Evolutionary conservation across 2,113 vertebrate species (phyloP).

Genomic region (Rhabdornis inornatus): DNA sequence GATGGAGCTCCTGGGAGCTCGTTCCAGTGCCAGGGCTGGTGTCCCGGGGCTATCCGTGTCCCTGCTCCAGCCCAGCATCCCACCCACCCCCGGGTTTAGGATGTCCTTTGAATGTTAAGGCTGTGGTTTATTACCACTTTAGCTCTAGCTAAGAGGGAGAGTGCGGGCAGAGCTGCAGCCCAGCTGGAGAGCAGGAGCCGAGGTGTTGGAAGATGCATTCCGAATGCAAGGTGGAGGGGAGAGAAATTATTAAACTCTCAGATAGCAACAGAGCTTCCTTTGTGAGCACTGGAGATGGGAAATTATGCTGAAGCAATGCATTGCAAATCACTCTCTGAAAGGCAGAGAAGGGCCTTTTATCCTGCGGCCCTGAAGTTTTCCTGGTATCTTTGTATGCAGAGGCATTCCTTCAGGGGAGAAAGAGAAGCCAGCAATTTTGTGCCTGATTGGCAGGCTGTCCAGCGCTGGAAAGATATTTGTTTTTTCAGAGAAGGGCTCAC

Average conservation of each 20-base stretch:
- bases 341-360: conserved; percentile 69
- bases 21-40: neutral
- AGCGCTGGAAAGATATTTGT: conserved; percentile 73
- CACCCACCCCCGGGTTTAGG: fast-evolving
- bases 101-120: neutral
- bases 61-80: neutral
- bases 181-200: neutral
- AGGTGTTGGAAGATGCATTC: conserved; percentile 35
- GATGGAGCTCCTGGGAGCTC: fast-evolving
- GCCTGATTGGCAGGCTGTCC: conserved; percentile 77
- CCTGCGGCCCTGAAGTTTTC: conserved; percentile 59
- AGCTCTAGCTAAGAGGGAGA: neutral
- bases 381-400: conserved; percentile 71
- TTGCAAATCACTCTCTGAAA: conserved; percentile 69
- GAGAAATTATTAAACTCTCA: conserved; percentile 71
- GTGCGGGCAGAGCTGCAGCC: neutral
- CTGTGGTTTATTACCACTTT: neutral
- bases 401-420: conserved; percentile 69
- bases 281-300: conserved; percentile 70
- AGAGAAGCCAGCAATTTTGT: conserved; percentile 72
- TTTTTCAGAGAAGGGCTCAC: conserved; percentile 62
- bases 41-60: neutral
- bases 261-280: conserved; percentile 70
- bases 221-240: conserved; percentile 60
- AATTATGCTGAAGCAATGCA: conserved; percentile 75